phyloP scores from a whole-genome alignment of 2,797 vertebrate species.

The Phataginus tetradactyla region DNA sequence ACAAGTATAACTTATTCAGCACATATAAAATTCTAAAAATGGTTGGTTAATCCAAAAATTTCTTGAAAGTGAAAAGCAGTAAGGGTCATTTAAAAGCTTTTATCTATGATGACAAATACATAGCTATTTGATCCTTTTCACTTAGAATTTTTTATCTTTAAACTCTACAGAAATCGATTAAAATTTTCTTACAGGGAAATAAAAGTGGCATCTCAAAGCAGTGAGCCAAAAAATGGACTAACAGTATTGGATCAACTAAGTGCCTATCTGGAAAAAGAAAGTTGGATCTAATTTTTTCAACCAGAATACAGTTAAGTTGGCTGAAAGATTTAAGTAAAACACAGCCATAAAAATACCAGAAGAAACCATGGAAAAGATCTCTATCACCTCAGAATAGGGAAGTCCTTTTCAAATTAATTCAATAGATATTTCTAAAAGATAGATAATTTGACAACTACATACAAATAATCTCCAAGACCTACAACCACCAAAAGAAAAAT shows the following conservation, averaged over 20 bases:
- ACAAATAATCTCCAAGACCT: not conserved
- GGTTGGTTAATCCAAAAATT: not conserved
- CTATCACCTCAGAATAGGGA: not conserved
- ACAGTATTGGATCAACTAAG: not conserved
- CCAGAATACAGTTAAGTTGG: not conserved
- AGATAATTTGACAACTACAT: not conserved
- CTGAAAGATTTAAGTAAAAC: slow-evolving; percentile 35
- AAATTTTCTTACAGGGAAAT: not conserved
- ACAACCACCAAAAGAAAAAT: not conserved
- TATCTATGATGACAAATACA: not conserved
- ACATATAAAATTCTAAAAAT: not conserved
- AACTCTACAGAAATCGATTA: not conserved
- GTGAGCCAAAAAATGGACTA: not conserved
- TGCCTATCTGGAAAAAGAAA: not conserved
- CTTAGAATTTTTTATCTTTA: slow-evolving; percentile 20
- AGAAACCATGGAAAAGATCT: not conserved
- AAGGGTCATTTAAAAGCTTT: not conserved
- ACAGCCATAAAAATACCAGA: not conserved
- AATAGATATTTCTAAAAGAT: not conserved
- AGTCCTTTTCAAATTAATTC: not conserved
- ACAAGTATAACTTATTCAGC: not conserved
- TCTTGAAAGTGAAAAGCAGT: not conserved
- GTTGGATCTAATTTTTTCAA: not conserved
- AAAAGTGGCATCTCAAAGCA: not conserved
- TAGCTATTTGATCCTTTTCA: not conserved